Conservation (phyloP, 1,140 invertebrate species). For the Caenorhabditis latens region DNA sequence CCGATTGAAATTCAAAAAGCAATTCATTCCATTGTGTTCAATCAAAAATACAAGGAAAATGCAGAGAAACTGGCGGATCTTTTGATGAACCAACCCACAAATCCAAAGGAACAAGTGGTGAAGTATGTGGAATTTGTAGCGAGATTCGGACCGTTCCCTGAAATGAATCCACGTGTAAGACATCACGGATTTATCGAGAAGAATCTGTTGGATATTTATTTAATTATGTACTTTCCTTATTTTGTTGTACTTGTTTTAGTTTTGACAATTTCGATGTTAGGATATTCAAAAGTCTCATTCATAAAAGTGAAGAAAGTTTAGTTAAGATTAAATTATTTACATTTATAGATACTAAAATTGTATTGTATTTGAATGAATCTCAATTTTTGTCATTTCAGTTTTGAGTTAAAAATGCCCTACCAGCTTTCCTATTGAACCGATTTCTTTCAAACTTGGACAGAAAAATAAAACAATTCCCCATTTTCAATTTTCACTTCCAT, state of each 20-base stretch:
- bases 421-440: no score
- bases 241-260: background rate
- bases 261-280: background rate
- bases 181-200: background rate
- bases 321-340: background rate
- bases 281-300: background rate
- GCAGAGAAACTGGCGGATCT: background rate
- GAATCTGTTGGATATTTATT: background rate
- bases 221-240: background rate
- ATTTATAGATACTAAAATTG: no score
- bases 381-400: no score
- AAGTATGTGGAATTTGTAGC: background rate
- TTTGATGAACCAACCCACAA: background rate
- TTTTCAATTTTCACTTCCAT: no score
- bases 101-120: background rate
- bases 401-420: no score
- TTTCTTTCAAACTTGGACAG: no score
- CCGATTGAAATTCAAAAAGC: constrained; percentile 41
- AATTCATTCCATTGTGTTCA: constrained; percentile 41
- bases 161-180: background rate
- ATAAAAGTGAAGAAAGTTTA: background rate
- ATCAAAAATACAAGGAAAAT: background rate
- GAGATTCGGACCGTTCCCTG: background rate
- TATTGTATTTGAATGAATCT: no score
- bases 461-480: no score